phyloP scores from a whole-genome alignment of 2,797 vertebrate genomes.

The Aplochiton taeniatus region DNA sequence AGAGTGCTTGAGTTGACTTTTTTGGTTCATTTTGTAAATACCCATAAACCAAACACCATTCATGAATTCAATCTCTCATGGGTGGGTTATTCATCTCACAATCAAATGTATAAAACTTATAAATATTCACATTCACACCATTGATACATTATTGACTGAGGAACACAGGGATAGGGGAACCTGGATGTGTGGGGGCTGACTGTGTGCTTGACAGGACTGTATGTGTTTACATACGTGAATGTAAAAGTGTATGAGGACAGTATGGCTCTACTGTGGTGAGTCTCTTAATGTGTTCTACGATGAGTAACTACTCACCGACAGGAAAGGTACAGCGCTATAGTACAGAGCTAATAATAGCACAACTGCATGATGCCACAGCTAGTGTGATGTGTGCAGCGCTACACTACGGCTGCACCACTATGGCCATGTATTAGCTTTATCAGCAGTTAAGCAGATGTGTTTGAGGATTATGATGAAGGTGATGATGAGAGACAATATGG shows the following conservation, averaged over 20 bases:
- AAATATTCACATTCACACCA: neutral
- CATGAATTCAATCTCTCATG: constrained; percentile 13
- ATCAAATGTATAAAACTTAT: constrained; percentile 3
- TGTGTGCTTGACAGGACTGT: too few species aligned
- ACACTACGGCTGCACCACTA: constrained; percentile 50
- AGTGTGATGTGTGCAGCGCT: constrained; percentile 31
- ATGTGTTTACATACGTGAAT: too few species aligned
- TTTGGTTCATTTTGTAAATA: constrained; percentile 18
- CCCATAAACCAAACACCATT: constrained; percentile 35
- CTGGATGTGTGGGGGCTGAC: too few species aligned
- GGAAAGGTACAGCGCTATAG: too few species aligned
- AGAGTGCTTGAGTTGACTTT: constrained; percentile 2
- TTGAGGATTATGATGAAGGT: constrained; percentile 53
- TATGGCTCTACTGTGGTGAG: too few species aligned
- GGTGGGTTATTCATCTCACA: constrained; percentile 52
- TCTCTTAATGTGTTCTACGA: too few species aligned
- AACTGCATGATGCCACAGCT: constrained; percentile 18
- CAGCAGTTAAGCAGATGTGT: constrained; percentile 64
- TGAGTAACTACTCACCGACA: too few species aligned
- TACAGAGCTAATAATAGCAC: neutral
- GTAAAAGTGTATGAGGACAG: too few species aligned
- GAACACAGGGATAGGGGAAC: too few species aligned
- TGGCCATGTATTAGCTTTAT: constrained; percentile 63
- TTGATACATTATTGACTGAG: neutral
- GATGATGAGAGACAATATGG: neutral